Evolutionary conservation across 2,888 invertebrate species (phyloP), one percentile per base, ranked within the genome.

Genomic region (Epinotia brunnichana): DNA sequence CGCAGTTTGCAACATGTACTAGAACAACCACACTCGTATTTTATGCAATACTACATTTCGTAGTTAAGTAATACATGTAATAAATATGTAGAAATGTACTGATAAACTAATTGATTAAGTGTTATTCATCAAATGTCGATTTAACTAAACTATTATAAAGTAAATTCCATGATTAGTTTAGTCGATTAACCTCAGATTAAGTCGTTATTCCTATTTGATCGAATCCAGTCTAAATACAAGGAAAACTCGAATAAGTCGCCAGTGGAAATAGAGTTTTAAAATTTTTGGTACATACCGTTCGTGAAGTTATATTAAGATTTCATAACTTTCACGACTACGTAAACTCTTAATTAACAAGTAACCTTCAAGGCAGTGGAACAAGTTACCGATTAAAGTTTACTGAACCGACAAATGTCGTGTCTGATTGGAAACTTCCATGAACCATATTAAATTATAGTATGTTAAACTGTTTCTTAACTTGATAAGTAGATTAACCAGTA

Each of bases 401-500:
- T 29, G 24, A 56, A 29, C 51, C 59, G 59, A 64, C 51, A 64
- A 71, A 53, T 71, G 66, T 71, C 41, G 57, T 21, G 56, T 68
- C 44, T 24, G 24, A 48, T 60, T 21, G 44, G 17, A 44, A 73
- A 68, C 24, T 69, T 53, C 57, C 61, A 60, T 35, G 29, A 53
- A 69, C 39, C 13, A 19, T 10, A 64, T 60, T 66, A 63, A 24
- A 39, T 59, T 53, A 57, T 29, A 57, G 69, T 59, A 59, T 59
- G 63, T 63, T 69, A 69, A 73, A 69, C 21, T 63, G 53, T 68
- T 63, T 63, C 73, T 29, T 13, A 67, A 71, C 71, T 57, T 17
- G 41, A 53, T 53, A 63, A 53, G 69, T 69, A 39, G 73, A 57
- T 69, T 73, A 73, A 21, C 73, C 41, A 51, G 68, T 69, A 63